Evolutionary conservation across 1,140 invertebrate genomes (phyloP).

Genomic region (Leptinotarsa defecta): DNA sequence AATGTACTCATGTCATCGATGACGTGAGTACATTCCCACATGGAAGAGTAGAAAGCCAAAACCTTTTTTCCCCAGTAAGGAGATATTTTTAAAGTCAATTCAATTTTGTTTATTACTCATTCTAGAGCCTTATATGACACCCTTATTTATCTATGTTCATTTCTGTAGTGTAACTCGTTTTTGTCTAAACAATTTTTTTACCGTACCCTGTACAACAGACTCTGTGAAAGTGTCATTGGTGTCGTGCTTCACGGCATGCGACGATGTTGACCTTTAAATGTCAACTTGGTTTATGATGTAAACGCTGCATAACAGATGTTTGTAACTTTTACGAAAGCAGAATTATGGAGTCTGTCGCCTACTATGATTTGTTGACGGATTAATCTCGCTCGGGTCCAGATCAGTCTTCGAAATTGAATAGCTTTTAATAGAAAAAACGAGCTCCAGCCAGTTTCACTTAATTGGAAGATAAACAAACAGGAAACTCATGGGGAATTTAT

Average conservation of each 20-base stretch:
- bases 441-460: background rate
- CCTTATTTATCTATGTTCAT: no score
- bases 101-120: no score
- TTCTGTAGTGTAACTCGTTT: no score
- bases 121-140: no score
- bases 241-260: background rate
- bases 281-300: background rate
- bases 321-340: conserved; percentile 5
- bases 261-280: background rate
- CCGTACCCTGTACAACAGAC: no score
- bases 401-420: background rate
- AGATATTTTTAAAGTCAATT: no score
- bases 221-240: background rate
- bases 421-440: background rate
- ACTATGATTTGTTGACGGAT: conserved; percentile 3
- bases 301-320: background rate
- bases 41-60: no score
- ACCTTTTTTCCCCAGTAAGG: no score
- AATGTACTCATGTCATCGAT: no score
- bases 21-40: no score
- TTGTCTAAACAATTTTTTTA: no score
- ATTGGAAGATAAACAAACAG: conserved; percentile 2
- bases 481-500: background rate
- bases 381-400: background rate
- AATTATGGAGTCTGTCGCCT: conserved; percentile 2